phyloP scores from a whole-genome alignment of 2,797 vertebrate genomes.

The Falco columbarius region DNA sequence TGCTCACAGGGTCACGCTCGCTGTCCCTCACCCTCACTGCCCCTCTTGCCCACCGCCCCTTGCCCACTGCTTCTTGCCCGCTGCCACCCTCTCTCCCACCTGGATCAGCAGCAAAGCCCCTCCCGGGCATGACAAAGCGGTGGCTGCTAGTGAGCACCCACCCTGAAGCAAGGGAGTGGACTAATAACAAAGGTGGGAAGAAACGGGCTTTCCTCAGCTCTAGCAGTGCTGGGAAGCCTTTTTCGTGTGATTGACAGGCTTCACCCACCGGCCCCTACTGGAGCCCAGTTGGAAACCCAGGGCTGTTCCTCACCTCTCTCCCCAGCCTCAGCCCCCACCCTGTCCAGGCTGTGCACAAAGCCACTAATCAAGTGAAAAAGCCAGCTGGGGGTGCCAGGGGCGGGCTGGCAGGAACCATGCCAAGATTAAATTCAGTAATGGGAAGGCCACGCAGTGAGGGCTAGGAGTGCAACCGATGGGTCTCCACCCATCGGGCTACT shows the following conservation, averaged over 20 bases:
- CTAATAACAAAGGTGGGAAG: neutral
- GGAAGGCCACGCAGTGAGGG: neutral
- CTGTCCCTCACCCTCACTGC: neutral
- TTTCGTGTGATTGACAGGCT: neutral
- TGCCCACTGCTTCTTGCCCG: neutral
- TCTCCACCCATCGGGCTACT: neutral
- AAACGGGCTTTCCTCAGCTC: neutral
- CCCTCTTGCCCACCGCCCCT: neutral
- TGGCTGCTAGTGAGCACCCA: neutral
- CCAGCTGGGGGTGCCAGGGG: constrained; percentile 5
- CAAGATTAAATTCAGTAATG: neutral
- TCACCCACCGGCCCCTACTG: neutral
- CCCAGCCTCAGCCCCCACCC: neutral
- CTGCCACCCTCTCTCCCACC: neutral
- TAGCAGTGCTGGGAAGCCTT: neutral
- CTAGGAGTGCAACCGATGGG: neutral
- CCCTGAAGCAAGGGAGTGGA: neutral
- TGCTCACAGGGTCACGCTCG: too few relatives aligned
- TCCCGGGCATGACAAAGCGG: neutral
- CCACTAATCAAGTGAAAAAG: neutral
- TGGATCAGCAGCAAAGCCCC: neutral
- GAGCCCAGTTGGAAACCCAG: neutral
- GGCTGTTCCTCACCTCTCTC: neutral
- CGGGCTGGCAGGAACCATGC: neutral
- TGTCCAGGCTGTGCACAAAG: neutral